Conservation (phyloP, 2,113 vertebrate species). For the Bucco capensis region DNA sequence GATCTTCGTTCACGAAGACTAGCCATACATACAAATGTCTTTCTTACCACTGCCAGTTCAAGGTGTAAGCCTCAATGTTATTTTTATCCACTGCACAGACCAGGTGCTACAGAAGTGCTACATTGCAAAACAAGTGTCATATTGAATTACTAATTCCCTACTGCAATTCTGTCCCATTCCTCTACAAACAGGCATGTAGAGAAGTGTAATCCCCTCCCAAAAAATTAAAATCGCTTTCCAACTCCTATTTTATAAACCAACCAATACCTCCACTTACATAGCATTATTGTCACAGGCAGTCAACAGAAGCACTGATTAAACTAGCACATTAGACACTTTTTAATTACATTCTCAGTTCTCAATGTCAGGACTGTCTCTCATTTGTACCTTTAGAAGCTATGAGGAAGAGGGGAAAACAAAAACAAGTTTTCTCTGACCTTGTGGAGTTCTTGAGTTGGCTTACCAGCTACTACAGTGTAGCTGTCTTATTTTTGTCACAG, state of each 20-base stretch:
- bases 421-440: neutral
- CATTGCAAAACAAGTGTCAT: neutral
- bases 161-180: neutral
- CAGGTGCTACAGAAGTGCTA: neutral
- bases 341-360: conserved; percentile 8
- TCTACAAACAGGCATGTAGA: neutral
- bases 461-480: neutral
- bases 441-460: neutral
- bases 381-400: neutral
- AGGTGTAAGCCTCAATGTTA: neutral
- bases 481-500: neutral
- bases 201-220: neutral
- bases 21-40: too few relatives aligned
- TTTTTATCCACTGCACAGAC: neutral
- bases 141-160: neutral
- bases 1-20: too few relatives aligned
- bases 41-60: neutral
- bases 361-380: neutral
- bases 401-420: neutral
- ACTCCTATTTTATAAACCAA: neutral
- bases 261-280: neutral
- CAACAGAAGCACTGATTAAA: neutral
- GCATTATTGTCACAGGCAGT: neutral
- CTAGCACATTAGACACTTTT: neutral
- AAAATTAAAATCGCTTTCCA: neutral